Evolutionary conservation across 2,113 vertebrate species (phyloP).

Genomic region (Crotalus tigris): DNA sequence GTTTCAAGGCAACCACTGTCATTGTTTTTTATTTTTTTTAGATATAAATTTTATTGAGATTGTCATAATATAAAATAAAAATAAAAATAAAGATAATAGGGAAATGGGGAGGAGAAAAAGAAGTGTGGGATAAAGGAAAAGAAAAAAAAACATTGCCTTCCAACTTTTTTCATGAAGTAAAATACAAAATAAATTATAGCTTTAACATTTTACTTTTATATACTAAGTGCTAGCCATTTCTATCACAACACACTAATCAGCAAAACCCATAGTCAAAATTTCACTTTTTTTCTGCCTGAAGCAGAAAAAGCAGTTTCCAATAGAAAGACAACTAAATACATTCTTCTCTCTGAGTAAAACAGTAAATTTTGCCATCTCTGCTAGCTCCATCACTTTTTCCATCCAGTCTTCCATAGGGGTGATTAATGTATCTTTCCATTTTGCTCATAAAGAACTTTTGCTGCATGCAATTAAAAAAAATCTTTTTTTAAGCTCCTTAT

Average conservation of each 20-base stretch:
- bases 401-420: background rate
- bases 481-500: background rate
- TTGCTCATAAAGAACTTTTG: background rate
- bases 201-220: background rate
- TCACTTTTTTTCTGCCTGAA: background rate
- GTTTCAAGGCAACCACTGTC: background rate
- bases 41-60: background rate
- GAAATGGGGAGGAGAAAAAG: background rate
- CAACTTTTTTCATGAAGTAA: background rate
- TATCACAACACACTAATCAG: background rate
- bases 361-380: background rate
- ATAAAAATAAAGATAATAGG: background rate
- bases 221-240: background rate
- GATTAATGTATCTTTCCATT: background rate
- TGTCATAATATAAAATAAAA: background rate
- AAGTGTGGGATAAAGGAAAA: background rate
- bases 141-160: background rate
- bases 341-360: background rate
- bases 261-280: background rate
- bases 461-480: background rate
- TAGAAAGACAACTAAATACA: background rate
- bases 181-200: background rate
- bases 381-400: background rate
- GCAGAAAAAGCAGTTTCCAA: background rate
- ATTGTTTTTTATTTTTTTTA: background rate